Evolutionary conservation across 1,140 invertebrate species (phyloP).

Genomic region (Anthonomus grandis): DNA sequence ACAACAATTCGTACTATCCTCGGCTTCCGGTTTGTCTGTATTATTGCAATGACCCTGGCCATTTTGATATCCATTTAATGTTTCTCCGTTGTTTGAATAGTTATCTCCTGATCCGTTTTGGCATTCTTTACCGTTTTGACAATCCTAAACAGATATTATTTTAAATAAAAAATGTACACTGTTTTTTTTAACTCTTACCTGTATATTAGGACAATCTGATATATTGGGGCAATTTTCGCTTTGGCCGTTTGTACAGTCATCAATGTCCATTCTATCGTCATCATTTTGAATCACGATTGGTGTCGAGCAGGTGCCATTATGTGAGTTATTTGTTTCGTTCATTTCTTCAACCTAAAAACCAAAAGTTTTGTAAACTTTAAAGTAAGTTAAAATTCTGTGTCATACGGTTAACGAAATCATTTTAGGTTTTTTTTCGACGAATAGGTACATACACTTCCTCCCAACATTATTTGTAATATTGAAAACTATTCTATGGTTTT

Average conservation of each 20-base stretch:
- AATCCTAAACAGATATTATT: constrained; percentile 8
- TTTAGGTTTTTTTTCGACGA: no score
- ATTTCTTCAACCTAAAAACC: constrained; percentile 54
- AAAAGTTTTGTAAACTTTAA: no score
- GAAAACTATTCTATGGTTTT: no score
- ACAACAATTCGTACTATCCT: constrained; percentile 31
- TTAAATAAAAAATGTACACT: constrained; percentile 2
- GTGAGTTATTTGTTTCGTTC: constrained; percentile 54
- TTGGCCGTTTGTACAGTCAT: constrained; percentile 35
- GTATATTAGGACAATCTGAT: constrained; percentile 25
- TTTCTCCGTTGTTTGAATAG: constrained; percentile 40
- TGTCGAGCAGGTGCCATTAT: constrained; percentile 48
- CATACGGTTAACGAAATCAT: no score
- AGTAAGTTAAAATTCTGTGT: no score
- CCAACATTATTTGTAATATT: no score
- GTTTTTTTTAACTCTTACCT: not conserved
- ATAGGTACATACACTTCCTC: no score
- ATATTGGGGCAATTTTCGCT: constrained; percentile 22
- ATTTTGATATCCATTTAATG: constrained; percentile 64
- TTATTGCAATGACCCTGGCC: constrained; percentile 52
- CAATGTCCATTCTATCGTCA: constrained; percentile 56
- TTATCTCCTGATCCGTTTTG: constrained; percentile 43
- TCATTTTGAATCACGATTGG: constrained; percentile 32
- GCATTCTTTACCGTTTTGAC: constrained; percentile 19
- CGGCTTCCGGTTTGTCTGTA: constrained; percentile 3